Evolutionary conservation across 2,888 invertebrate species (phyloP).

Genomic region (Polyploca ridens): DNA sequence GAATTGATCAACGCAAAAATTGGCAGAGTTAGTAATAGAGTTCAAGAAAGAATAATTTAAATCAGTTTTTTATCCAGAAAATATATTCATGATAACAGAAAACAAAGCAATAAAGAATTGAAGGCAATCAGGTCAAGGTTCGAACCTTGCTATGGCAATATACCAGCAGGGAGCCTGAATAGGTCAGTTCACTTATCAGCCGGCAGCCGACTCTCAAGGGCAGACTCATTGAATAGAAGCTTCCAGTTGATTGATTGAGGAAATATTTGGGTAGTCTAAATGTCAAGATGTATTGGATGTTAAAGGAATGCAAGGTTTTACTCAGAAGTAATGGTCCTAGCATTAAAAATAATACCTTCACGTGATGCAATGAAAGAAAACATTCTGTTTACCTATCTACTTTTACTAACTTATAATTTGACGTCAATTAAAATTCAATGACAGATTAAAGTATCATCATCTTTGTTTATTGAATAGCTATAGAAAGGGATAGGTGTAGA

Average conservation of each 20-base stretch:
- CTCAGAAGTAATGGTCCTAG: too few species aligned
- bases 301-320: not conserved
- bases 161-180: constrained; percentile 23
- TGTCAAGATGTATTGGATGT: not conserved
- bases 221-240: not conserved
- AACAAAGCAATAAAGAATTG: not conserved
- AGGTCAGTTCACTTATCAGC: constrained; percentile 23
- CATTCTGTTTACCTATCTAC: too few species aligned
- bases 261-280: not conserved
- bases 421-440: too few species aligned
- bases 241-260: not conserved
- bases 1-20: too few species aligned
- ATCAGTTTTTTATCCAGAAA: not conserved
- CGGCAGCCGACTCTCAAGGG: not conserved
- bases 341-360: too few species aligned
- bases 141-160: constrained; percentile 20
- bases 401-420: too few species aligned
- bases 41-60: too few species aligned
- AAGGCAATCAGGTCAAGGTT: constrained; percentile 22
- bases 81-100: not conserved
- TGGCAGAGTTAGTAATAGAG: too few species aligned
- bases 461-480: too few species aligned
- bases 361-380: too few species aligned
- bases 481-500: too few species aligned
- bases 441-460: too few species aligned